Percentiles rank a stretch among this genome's conserved stretches.
Evolutionary conservation across 2,888 invertebrate species (phyloP).

Genomic region (Papilio elwesi): DNA sequence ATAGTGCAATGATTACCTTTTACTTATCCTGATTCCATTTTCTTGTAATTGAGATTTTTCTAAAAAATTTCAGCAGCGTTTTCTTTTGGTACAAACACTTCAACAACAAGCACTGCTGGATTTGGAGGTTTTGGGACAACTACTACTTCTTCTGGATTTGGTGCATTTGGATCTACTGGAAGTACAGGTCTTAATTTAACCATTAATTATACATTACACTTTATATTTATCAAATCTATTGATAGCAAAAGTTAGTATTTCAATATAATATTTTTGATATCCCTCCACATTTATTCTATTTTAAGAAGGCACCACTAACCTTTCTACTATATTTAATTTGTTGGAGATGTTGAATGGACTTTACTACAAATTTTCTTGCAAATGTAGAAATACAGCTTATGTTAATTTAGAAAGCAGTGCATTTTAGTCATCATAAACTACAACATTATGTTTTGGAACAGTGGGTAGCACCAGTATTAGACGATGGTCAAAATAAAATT

Average conservation of each 20-base stretch:
- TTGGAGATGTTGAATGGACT: too few relatives aligned
- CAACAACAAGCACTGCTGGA: slow-evolving; percentile 78
- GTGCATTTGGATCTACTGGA: slow-evolving; percentile 73
- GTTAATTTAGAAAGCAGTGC: too few relatives aligned
- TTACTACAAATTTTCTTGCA: too few relatives aligned
- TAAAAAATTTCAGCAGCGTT: slow-evolving; percentile 67
- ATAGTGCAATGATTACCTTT: too few relatives aligned
- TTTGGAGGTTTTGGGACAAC: slow-evolving; percentile 74
- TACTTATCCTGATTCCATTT: background rate
- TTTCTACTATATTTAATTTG: too few relatives aligned
- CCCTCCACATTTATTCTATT: background rate
- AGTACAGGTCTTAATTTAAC: slow-evolving; percentile 57
- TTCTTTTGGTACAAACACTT: slow-evolving; percentile 81
- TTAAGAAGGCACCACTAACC: too few relatives aligned
- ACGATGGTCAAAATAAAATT: too few relatives aligned
- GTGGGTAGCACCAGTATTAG: too few relatives aligned
- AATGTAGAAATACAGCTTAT: too few relatives aligned
- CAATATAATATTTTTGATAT: background rate
- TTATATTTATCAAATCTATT: background rate
- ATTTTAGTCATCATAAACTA: too few relatives aligned
- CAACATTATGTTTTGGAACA: too few relatives aligned
- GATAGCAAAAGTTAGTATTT: too few relatives aligned
- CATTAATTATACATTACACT: background rate
- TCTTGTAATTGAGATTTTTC: background rate
- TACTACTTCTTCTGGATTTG: slow-evolving; percentile 74